A percentile compares a stretch with the other conserved stretches of the same genome.
Conservation (phyloP, 1,140 invertebrate species). For the Macrocentrus cingulum region DNA sequence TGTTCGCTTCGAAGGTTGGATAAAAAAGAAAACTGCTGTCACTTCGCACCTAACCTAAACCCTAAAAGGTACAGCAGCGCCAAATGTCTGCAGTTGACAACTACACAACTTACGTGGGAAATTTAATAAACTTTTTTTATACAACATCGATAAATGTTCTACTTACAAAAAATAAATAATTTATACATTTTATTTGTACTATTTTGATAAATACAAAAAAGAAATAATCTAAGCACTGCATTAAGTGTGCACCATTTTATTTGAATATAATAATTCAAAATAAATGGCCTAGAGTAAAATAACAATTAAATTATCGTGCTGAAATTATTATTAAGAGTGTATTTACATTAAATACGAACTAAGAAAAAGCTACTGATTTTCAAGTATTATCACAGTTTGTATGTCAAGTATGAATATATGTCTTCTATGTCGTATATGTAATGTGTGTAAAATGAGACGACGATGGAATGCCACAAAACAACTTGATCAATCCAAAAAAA, state of each 20-base stretch:
- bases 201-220: not conserved
- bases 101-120: not conserved
- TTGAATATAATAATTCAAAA: no score
- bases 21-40: not conserved
- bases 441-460: not conserved
- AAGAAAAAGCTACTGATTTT: not conserved
- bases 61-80: not conserved
- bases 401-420: not conserved
- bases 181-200: not conserved
- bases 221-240: not conserved
- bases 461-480: not conserved
- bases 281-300: no score
- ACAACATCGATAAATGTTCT: no score
- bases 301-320: no score
- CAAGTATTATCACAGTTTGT: slow-evolving; percentile 14
- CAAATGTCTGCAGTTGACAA: not conserved
- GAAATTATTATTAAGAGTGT: no score
- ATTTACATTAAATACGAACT: no score
- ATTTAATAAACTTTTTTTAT: no score
- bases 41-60: no score
- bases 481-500: slow-evolving; percentile 1
- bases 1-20: not conserved
- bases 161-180: no score
- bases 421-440: not conserved
- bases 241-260: not conserved